Evolutionary conservation across 2,113 vertebrate species (phyloP).

Genomic region (Bubo blakistoni): DNA sequence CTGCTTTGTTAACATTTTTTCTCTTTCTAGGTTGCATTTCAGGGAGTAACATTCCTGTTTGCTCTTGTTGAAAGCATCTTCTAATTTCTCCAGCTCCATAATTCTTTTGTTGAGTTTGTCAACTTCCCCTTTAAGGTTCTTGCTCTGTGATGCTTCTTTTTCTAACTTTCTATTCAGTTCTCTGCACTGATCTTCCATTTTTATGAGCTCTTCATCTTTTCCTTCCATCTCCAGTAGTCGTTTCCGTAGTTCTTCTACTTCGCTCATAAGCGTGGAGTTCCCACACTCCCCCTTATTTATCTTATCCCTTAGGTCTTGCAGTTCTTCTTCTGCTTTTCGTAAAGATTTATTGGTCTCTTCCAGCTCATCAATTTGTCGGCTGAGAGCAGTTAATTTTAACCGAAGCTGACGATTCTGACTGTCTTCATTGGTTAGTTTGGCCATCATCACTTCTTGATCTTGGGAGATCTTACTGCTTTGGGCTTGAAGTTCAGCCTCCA

Average conservation of each 20-base stretch:
- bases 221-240: constrained; percentile 95
- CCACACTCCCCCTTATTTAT: constrained; percentile 88
- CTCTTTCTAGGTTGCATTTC: constrained; percentile 90
- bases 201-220: constrained; percentile 93
- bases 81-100: constrained; percentile 91
- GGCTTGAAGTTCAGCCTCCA: constrained; percentile 82
- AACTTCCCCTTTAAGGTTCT: constrained; percentile 86
- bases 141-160: constrained; percentile 87
- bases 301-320: constrained; percentile 91
- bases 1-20: constrained; percentile 86
- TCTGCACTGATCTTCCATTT: constrained; percentile 93
- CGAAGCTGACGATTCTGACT: constrained; percentile 89
- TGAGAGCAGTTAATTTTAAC: constrained; percentile 88
- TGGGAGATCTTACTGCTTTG: constrained; percentile 78
- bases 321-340: constrained; percentile 89
- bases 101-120: constrained; percentile 93
- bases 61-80: constrained; percentile 92
- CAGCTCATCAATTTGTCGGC: constrained; percentile 89
- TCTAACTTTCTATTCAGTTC: constrained; percentile 92
- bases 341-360: constrained; percentile 94
- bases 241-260: constrained; percentile 91
- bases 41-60: constrained; percentile 91
- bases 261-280: constrained; percentile 83
- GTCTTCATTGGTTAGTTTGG: constrained; percentile 92
- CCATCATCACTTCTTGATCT: constrained; percentile 88